Percentiles rank a stretch among this genome's conserved stretches.
Evolutionary conservation across 37 sponge, comb jelly and placozoan genomes (phyloP).

Genomic region (Spongilla lacustris): DNA sequence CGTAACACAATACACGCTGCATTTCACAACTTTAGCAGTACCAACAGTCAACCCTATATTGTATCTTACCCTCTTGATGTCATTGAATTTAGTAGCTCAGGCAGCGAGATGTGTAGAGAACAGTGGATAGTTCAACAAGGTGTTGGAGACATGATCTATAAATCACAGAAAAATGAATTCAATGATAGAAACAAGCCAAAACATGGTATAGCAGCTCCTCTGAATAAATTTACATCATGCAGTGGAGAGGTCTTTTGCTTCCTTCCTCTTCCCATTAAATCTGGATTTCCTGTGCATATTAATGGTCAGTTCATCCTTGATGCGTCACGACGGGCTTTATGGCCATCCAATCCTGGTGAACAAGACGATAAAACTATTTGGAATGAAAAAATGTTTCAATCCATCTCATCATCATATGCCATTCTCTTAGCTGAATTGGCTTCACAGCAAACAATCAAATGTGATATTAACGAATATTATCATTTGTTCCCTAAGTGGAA

Average conservation of each 20-base stretch:
- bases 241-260: conserved; percentile 67
- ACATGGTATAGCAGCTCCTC: conserved; percentile 72
- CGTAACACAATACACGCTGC: too few relatives aligned
- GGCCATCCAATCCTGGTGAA: conserved; percentile 41
- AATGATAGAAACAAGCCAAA: conserved; percentile 31
- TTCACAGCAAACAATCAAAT: neutral
- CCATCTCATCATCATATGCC: conserved; percentile 72
- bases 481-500: conserved; percentile 9
- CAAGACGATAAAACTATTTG: conserved; percentile 43
- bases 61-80: too few relatives aligned
- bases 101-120: conserved; percentile 4
- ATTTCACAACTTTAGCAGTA: too few relatives aligned
- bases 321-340: conserved; percentile 57
- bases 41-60: too few relatives aligned
- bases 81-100: too few relatives aligned
- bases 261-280: conserved; percentile 67
- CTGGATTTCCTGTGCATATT: conserved; percentile 65
- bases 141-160: conserved; percentile 44
- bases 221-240: neutral
- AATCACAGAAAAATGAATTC: conserved; percentile 18
- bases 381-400: conserved; percentile 60
- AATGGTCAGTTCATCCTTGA: conserved; percentile 78
- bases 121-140: conserved; percentile 72
- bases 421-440: conserved; percentile 14
- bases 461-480: conserved; percentile 9